A percentile compares a stretch with the other conserved stretches of the same genome.
phyloP scores from a whole-genome alignment of 2,797 vertebrate genomes.

The Lagodon rhomboides region DNA sequence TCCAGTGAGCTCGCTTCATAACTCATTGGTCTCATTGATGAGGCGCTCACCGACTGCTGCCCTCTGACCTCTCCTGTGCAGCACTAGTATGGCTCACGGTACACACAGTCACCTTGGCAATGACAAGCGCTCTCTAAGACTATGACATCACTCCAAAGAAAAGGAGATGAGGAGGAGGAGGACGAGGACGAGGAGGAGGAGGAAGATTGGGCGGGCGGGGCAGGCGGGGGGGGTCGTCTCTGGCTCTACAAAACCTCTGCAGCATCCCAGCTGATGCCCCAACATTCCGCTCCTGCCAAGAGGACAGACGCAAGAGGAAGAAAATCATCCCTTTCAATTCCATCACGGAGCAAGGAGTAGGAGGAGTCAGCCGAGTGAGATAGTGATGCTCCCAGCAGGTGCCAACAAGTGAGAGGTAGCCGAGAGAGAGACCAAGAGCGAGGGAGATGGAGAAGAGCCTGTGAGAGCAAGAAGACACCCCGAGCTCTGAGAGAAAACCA shows the following conservation, averaged over 20 bases:
- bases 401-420: slow-evolving; percentile 83
- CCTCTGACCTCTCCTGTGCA: slow-evolving; percentile 62
- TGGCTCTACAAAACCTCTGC: slow-evolving; percentile 76
- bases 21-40: background rate
- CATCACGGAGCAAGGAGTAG: slow-evolving; percentile 65
- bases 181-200: slow-evolving; percentile 42
- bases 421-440: slow-evolving; percentile 54
- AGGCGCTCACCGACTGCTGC: slow-evolving; percentile 15
- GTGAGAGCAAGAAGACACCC: slow-evolving; percentile 67
- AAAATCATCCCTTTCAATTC: slow-evolving; percentile 70
- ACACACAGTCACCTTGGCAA: slow-evolving; percentile 78
- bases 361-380: slow-evolving; percentile 79
- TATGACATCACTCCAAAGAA: slow-evolving; percentile 80
- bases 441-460: slow-evolving; percentile 80
- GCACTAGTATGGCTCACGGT: slow-evolving; percentile 19
- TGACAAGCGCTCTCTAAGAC: slow-evolving; percentile 64
- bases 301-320: slow-evolving; percentile 60
- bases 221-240: slow-evolving; percentile 36
- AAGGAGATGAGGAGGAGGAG: slow-evolving; percentile 45
- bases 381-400: slow-evolving; percentile 86
- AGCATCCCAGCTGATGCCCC: slow-evolving; percentile 76
- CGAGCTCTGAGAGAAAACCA: slow-evolving; percentile 49
- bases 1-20: slow-evolving; percentile 13
- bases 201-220: background rate
- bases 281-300: slow-evolving; percentile 71